Base-by-base conservation (phyloP, 64 coral and sea anemone species). In the Hydrozoanthus tunicans region DNA sequence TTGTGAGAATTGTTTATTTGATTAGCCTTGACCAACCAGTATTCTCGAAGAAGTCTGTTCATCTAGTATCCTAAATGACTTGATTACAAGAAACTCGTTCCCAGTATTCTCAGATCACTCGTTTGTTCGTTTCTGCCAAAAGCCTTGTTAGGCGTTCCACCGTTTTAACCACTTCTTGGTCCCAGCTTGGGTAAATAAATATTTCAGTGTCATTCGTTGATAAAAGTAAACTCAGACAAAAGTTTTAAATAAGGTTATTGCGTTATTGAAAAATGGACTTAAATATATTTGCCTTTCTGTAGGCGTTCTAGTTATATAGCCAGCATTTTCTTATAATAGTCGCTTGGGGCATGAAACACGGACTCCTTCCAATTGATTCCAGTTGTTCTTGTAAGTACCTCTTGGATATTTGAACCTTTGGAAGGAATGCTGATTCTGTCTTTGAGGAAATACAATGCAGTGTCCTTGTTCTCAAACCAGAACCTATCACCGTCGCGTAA, bases 281-380 rank as follows among this genome's bases (percentile, higher is more conserved):
- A 7, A 17, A 43, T 64, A 43, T 25, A 75, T 23, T 26, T 81
- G 11, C 77, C 25, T 15, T 82, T 63, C 4, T 52, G 58, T 17
- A 12, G 12, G 27, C 32, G 4, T 73, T 58, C 56, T 88, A 88
- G 53, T 61, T 43, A 7, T 59, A 1, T 6, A 88, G 68, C 32
- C 32, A 43, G 32, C 56, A 7, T 27, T 88, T 88, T 88, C 68
- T 60, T 74, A 56, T 88, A 88, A 61, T 60, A 56, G 14, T 79
- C 92, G 24, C 92, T 93, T 6, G 74, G 77, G 7, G 26, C 82
- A 23, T 94, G 90, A 12, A 96, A 96, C 5, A 92, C 70, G 51
- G 95, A 96, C 52, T 80, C 90, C 58, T 91, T 94, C 95, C 95
- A 96, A 53, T 96, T 82, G 76, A 96, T 96, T 51, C 95, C 95